phyloP scores from a whole-genome alignment of 2,888 invertebrate genomes.

The Mythimna lalbum region DNA sequence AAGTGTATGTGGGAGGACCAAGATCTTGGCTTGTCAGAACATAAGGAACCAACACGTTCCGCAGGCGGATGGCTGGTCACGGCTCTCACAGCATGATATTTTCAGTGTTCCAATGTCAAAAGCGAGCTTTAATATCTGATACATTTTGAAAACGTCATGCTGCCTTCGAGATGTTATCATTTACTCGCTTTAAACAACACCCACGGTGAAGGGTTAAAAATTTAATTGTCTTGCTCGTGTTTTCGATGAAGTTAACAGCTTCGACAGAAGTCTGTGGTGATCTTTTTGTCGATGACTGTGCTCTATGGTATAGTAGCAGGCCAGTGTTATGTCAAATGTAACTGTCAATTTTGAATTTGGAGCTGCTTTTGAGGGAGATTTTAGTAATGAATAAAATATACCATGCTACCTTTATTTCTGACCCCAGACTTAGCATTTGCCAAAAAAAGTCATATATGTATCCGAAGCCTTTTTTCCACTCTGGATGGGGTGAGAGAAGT shows the following conservation, averaged over 20 bases:
- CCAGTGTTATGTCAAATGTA: too few relatives aligned
- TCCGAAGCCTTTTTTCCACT: too few relatives aligned
- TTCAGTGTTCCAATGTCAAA: constrained; percentile 47
- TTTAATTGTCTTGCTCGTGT: constrained; percentile 40
- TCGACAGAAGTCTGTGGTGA: constrained; percentile 8
- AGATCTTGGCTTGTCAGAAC: constrained; percentile 44
- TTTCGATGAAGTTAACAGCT: constrained; percentile 10
- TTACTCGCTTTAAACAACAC: constrained; percentile 38
- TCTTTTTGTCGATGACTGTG: background rate
- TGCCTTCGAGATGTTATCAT: constrained; percentile 49
- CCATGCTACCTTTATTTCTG: too few relatives aligned
- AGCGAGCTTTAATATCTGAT: constrained; percentile 50
- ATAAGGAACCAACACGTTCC: constrained; percentile 42
- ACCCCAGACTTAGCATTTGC: too few relatives aligned
- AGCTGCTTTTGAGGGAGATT: background rate
- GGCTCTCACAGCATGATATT: constrained; percentile 46
- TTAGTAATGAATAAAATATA: too few relatives aligned
- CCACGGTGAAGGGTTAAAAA: constrained; percentile 39
- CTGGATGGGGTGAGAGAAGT: too few relatives aligned
- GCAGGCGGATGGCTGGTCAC: constrained; percentile 52
- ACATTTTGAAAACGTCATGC: constrained; percentile 56
- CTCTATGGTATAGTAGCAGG: background rate
- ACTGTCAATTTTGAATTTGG: background rate
- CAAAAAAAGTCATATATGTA: too few relatives aligned
- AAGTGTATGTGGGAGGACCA: constrained; percentile 39